These are phyloP conservation scores for Nemopilema nomurai DNA, from an alignment of 30 jellyfish, hydroid and myxozoan species.

Conservation along the genomic window DNA sequence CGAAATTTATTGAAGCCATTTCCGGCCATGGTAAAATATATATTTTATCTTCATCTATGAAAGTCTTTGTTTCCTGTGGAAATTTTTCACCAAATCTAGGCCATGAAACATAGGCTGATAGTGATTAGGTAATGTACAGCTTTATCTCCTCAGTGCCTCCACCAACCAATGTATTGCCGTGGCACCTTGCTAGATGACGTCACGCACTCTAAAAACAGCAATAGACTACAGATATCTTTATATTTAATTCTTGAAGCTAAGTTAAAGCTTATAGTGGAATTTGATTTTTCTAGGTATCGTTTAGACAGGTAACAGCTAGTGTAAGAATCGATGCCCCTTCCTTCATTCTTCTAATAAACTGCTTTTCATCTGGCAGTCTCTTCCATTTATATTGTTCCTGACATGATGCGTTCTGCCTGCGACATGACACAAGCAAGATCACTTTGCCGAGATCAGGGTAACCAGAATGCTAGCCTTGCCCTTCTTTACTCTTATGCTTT, in stretches of 20 bases:
- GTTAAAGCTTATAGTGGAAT: too few species aligned
- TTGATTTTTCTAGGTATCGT: too few species aligned
- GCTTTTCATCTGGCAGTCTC: conserved; percentile 3
- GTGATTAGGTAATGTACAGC: neutral
- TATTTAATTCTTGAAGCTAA: too few species aligned
- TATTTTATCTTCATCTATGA: too few species aligned
- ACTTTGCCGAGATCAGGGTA: conserved; percentile 20
- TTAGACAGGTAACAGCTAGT: too few species aligned
- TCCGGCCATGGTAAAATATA: conserved; percentile 30
- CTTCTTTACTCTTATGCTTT: too few species aligned
- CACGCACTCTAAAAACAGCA: too few species aligned
- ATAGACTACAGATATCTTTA: too few species aligned
- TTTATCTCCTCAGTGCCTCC: neutral
- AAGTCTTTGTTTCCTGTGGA: neutral
- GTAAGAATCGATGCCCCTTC: neutral
- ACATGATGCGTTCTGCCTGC: conserved; percentile 44
- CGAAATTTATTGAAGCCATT: conserved; percentile 19
- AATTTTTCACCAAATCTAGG: too few species aligned
- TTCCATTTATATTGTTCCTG: conserved; percentile 36
- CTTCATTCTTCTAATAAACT: neutral
- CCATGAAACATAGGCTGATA: too few species aligned
- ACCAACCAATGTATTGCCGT: neutral
- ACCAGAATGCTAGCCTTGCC: too few species aligned
- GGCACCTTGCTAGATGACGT: too few species aligned
- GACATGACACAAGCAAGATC: conserved; percentile 29